These are phyloP conservation scores for Bufotes viridis DNA, from an alignment of 2,797 vertebrate genomes.

Conservation along the genomic window DNA sequence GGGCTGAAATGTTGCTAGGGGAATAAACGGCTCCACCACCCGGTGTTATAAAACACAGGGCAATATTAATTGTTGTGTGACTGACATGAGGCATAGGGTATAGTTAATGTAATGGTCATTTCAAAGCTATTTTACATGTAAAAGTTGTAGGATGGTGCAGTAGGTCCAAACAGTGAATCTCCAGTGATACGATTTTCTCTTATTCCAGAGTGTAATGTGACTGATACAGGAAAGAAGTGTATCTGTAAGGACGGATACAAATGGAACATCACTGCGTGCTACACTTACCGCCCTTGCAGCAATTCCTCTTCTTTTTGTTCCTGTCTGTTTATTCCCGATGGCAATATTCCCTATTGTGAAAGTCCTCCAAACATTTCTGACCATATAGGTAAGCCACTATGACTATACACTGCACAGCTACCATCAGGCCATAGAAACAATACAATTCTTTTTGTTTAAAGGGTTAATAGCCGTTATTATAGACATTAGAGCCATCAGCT, in stretches of 20 bases:
- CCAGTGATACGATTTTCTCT: neutral
- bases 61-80: no score
- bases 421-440: no score
- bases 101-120: no score
- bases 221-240: neutral
- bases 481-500: no score
- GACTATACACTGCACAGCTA: neutral
- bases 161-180: neutral
- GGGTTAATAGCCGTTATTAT: no score
- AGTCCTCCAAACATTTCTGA: neutral
- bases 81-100: no score
- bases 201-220: conserved; percentile 53
- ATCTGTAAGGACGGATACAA: conserved; percentile 24
- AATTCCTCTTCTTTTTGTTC: conserved; percentile 34
- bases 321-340: conserved; percentile 14
- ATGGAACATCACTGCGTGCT: conserved; percentile 47
- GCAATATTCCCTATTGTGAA: conserved; percentile 38
- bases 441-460: no score
- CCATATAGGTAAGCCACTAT: neutral
- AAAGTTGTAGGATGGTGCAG: neutral
- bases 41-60: no score
- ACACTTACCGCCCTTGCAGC: conserved; percentile 34
- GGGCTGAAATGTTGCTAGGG: no score
- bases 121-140: neutral
- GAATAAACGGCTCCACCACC: no score